These are phyloP conservation scores for Pangasianodon hypophthalmus DNA, from an alignment of 2,113 vertebrate species.

Conservation along the genomic window DNA sequence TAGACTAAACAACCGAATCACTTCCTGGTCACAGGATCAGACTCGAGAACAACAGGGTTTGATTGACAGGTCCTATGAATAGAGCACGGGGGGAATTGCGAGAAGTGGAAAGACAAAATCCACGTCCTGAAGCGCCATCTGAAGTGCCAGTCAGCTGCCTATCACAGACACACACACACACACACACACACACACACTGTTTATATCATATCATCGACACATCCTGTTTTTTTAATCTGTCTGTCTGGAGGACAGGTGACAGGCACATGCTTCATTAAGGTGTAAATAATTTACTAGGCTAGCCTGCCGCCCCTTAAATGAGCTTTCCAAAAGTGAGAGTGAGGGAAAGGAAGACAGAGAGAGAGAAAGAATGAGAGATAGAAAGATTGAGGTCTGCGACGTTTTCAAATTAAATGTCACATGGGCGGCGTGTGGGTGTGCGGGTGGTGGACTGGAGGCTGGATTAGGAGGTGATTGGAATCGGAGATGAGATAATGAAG, in stretches of 20 bases:
- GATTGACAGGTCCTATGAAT: constrained; percentile 46
- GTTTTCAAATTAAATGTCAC: constrained; percentile 78
- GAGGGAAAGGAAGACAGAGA: constrained; percentile 17
- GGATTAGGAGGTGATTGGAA: constrained; percentile 78
- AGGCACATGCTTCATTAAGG: constrained; percentile 62
- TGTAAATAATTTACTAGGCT: constrained; percentile 55
- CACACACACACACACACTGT: constrained; percentile 35
- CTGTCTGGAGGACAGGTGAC: constrained; percentile 30
- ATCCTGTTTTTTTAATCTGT: constrained; percentile 8
- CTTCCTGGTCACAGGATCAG: constrained; percentile 30
- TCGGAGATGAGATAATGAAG: constrained; percentile 78
- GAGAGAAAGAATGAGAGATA: constrained; percentile 14
- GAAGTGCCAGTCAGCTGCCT: constrained; percentile 45
- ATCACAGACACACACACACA: constrained; percentile 11
- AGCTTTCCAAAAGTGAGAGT: constrained; percentile 43
- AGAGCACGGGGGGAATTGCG: constrained; percentile 12
- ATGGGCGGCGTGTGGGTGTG: constrained; percentile 64
- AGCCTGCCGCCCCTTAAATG: constrained; percentile 39
- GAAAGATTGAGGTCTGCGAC: constrained; percentile 43
- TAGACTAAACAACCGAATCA: constrained; percentile 36
- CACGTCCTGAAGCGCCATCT: constrained; percentile 23
- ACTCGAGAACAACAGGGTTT: not conserved
- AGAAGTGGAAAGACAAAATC: constrained; percentile 21
- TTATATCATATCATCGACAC: constrained; percentile 33
- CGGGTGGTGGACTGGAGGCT: constrained; percentile 59